phyloP scores from a whole-genome alignment of 2,113 vertebrate genomes.

The Heterochromis multidens region DNA sequence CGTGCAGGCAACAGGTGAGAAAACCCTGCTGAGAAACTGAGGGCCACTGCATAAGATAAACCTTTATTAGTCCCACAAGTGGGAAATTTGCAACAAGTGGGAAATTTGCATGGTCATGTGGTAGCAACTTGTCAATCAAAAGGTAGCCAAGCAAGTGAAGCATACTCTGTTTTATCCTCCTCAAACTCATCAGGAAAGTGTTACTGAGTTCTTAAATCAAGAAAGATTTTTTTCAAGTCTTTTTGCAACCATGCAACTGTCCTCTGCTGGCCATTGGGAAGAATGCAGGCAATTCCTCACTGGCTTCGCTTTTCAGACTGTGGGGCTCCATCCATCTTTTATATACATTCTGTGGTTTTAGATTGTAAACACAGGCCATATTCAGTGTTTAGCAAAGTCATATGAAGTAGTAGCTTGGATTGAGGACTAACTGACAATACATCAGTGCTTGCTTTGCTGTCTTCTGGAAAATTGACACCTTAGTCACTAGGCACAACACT shows the following conservation, averaged over 20 bases:
- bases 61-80: no score
- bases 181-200: neutral
- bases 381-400: neutral
- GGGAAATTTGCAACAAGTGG: no score
- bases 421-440: neutral
- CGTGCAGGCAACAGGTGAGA: no score
- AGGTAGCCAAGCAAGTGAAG: neutral
- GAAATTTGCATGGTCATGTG: no score
- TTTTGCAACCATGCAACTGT: neutral
- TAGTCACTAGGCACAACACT: neutral
- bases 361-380: fast-evolving
- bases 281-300: neutral
- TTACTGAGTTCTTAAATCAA: neutral
- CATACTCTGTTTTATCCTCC: neutral
- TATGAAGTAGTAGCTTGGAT: neutral
- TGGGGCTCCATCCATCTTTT: neutral
- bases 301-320: no score
- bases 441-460: fast-evolving
- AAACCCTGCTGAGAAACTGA: neutral
- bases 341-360: neutral
- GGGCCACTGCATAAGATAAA: fast-evolving
- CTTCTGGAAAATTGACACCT: neutral
- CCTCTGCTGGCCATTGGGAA: neutral
- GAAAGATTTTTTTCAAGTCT: neutral
- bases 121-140: neutral